A percentile compares a stretch with the other conserved stretches of the same genome.
These are phyloP conservation scores for Glaucomys volans DNA, from an alignment of 2,113 vertebrate genomes.

Conservation along the genomic window DNA sequence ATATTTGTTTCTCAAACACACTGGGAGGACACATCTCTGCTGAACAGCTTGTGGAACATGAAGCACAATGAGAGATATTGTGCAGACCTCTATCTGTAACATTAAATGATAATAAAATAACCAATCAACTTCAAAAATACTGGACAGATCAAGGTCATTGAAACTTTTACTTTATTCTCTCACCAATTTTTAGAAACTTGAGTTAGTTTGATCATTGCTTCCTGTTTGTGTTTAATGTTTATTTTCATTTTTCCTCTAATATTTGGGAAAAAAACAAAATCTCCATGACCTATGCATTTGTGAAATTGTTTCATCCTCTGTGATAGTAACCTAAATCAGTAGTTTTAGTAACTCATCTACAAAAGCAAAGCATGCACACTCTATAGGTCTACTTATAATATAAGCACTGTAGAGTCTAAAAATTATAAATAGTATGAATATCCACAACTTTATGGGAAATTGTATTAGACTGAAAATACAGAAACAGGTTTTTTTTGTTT, in stretches of 20 bases:
- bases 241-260: constrained; percentile 10
- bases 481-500: neutral
- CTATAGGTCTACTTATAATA: neutral
- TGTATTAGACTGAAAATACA: neutral
- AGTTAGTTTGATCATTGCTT: neutral
- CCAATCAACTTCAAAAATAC: neutral
- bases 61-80: neutral
- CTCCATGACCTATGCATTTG: accelerated
- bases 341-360: neutral
- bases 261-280: neutral
- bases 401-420: neutral
- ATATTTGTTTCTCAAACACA: neutral
- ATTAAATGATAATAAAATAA: neutral
- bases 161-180: neutral
- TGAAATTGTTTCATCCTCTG: neutral
- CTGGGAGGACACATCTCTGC: neutral
- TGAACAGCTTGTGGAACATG: neutral
- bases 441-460: neutral
- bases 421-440: neutral
- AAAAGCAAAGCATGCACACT: neutral
- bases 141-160: neutral
- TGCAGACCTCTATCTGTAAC: neutral
- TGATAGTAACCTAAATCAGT: neutral
- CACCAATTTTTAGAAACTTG: neutral
- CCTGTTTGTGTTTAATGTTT: neutral